Evolutionary conservation across 1,140 invertebrate genomes (phyloP).

Genomic region (Oryzaephilus surinamensis): DNA sequence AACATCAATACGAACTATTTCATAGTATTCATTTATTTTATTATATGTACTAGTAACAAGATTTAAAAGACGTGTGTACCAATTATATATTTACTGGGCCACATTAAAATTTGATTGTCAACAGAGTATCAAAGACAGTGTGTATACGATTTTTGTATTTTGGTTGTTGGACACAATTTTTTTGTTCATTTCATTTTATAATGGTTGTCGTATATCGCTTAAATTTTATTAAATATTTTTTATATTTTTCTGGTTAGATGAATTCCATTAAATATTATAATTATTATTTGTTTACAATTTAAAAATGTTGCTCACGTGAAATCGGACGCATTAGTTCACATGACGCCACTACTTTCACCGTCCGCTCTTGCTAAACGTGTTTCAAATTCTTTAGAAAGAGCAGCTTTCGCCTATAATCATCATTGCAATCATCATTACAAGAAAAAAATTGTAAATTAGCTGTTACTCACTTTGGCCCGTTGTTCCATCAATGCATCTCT

Average conservation of each 20-base stretch:
- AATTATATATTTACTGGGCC: constrained; percentile 12
- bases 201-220: too few species aligned
- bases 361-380: constrained; percentile 29
- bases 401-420: constrained; percentile 29
- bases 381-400: constrained; percentile 32
- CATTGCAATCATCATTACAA: not conserved
- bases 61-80: constrained; percentile 14
- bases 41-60: constrained; percentile 15
- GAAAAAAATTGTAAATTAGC: not conserved
- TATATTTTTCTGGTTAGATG: too few species aligned
- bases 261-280: too few species aligned
- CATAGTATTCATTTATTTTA: too few species aligned
- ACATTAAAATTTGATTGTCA: constrained; percentile 12
- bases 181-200: too few species aligned
- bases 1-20: constrained; percentile 21
- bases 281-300: not conserved
- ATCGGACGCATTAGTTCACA: not conserved
- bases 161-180: too few species aligned
- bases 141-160: too few species aligned
- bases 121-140: constrained; percentile 9
- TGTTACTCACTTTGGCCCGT: constrained; percentile 50
- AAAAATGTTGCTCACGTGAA: not conserved
- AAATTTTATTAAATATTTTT: too few species aligned
- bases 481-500: constrained; percentile 55
- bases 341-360: constrained; percentile 22